Evolutionary conservation across 2,113 vertebrate genomes (phyloP).

Genomic region (Silurus glanis): DNA sequence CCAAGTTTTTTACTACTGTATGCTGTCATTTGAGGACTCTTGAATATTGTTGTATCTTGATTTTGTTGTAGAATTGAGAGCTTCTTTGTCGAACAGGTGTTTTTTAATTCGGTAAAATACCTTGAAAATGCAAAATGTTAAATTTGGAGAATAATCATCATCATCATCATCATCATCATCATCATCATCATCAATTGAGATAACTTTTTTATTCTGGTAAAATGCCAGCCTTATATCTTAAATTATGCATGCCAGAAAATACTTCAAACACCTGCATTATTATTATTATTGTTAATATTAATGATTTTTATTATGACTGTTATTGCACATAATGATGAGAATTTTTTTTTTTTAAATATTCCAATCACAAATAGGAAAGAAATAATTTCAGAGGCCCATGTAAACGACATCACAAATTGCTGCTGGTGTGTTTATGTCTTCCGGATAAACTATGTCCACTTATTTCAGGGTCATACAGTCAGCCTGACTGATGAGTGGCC

Average conservation of each 20-base stretch:
- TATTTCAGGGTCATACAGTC: slow-evolving; percentile 11
- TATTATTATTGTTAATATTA: neutral
- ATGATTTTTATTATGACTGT: neutral
- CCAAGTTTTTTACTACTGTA: neutral
- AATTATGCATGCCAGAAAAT: neutral
- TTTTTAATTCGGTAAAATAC: neutral
- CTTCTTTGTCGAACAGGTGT: neutral
- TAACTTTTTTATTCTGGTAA: neutral
- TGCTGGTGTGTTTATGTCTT: neutral
- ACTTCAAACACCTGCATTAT: neutral
- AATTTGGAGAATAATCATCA: neutral
- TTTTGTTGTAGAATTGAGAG: neutral
- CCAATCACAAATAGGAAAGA: neutral
- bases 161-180: slow-evolving; percentile 1
- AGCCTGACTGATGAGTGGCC: neutral
- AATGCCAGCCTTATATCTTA: neutral
- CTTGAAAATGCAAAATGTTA: neutral
- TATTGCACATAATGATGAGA: neutral
- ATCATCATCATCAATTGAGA: neutral
- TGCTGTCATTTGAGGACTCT: neutral
- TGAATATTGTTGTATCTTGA: neutral
- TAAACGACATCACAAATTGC: neutral
- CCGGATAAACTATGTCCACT: neutral
- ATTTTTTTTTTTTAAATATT: too few species aligned
- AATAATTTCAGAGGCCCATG: neutral